phyloP scores from a whole-genome alignment of 2,797 vertebrate species.

The Liparis tanakae region DNA sequence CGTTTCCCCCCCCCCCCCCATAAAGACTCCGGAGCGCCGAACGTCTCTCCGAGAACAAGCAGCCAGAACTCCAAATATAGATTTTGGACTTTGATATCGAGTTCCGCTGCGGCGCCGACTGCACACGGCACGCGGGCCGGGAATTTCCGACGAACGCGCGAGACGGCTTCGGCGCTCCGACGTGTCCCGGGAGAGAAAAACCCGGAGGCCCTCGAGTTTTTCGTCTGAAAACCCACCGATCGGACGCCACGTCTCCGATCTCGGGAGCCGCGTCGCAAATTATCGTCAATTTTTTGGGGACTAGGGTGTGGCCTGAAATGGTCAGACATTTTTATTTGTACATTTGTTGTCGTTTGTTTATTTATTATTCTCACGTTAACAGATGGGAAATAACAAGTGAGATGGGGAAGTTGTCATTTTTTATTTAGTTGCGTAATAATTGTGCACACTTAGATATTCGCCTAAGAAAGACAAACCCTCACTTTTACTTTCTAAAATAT shows the following conservation, averaged over 20 bases:
- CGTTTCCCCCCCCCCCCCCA: slow-evolving; percentile 25
- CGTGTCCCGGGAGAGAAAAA: too few species aligned
- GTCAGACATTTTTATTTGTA: too few species aligned
- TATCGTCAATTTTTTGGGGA: not conserved
- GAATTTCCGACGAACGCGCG: not conserved
- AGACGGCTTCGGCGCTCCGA: too few species aligned
- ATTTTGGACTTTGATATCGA: slow-evolving; percentile 8
- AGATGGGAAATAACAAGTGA: too few species aligned
- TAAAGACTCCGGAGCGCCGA: slow-evolving; percentile 40
- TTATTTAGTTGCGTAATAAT: too few species aligned
- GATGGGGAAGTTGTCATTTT: too few species aligned
- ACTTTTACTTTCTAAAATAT: too few species aligned
- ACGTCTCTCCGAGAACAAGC: slow-evolving; percentile 22
- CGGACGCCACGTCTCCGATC: not conserved
- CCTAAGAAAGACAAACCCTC: too few species aligned
- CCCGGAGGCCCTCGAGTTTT: not conserved
- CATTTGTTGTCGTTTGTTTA: too few species aligned
- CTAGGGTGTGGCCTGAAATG: too few species aligned
- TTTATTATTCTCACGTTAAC: too few species aligned
- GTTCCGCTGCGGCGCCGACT: not conserved
- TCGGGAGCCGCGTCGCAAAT: not conserved
- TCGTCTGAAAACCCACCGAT: not conserved
- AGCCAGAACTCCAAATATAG: slow-evolving; percentile 21
- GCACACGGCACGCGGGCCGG: not conserved
- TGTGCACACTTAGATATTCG: too few species aligned